Base-by-base conservation (phyloP, 1,140 invertebrate species). In the Brachionus plicatilis region DNA sequence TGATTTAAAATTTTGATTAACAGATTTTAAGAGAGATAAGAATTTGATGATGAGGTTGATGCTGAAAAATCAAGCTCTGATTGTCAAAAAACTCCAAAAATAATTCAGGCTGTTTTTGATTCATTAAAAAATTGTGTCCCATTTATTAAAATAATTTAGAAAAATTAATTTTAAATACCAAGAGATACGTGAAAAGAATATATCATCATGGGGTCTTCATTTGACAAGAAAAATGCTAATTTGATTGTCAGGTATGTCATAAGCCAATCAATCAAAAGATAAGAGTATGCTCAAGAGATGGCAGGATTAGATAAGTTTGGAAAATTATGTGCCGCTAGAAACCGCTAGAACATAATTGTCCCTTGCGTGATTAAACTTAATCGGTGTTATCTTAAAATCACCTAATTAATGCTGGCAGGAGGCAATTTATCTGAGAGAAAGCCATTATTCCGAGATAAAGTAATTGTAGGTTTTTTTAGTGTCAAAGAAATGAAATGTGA, bases 271-370 rank as follows among this genome's bases (percentile, higher is more conserved):
- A 68, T 68, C 66, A 41, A 33, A 60, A 68, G 66, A 68, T 68
- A 68, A 68, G 53, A 60, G 53, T 60, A 60, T 68, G 33, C 66
- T 68, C 66, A 68, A 68, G 66, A 68, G 66, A 68, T 68, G 14
- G 33, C 27, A 33, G 27, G 33, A 68, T 68, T 68, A 68, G 66
- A 68, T 68, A 68, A 68, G 66, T 68, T 33, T 24, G 0, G 14
- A 68, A 17, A 33, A 68, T 68, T 33, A 33, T 68, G 27, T 68
- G 29, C 33, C 33, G 33, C 33, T 68, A n/a, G 27, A 41, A 68
- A 29, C 33, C 33, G 33, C 33, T 68, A n/a, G 27, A 41, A 68
- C 7, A n/a, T 33, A 68, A 72, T 20, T 72, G 33, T 43, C 68
- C 68, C 68, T 43, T 72, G 68, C 68, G 68, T 72, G 68, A 72